Base-by-base conservation (phyloP, 2,113 vertebrate genomes). In the Struthidea cinerea region DNA sequence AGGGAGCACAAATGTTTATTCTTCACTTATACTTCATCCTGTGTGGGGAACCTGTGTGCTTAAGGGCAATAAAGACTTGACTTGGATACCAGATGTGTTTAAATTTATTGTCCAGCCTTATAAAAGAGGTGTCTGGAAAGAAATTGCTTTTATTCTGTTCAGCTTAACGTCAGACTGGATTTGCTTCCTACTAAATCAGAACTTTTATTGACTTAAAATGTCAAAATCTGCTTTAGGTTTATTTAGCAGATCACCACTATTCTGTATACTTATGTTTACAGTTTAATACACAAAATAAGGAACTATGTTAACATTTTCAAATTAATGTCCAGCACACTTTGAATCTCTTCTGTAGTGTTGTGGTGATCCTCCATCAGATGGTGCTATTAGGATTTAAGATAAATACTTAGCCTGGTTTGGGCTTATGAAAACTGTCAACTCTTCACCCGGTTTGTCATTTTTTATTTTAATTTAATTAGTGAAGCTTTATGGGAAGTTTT, bases 321-420 rank as follows among this genome's bases (percentile, higher is more conserved):
- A 47, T 75, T 3, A 33, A 27, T 56, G 76, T 73, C 35, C 78
- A 39, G 56, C 32, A 60, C 26, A 13, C 23, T 78, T 60, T 32
- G 44, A 69, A 73, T 80, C 6, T 83, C 61, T 87, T 61, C 56
- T 61, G 59, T n/a, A 50, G 64, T 56, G 30, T 35, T 95, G 89
- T 89, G 70, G 24, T 67, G 76, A 91, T 85, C 59, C 70, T 95
- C 94, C 94, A 94, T 95, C 91, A 96, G 96, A 90, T 97, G 95
- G 94, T 91, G 87, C 92, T 97, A 27, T 92, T 95, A 92, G 91
- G 84, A 90, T 84, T 97, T 76, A 37, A 94, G 81, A 96, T 78
- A 84, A 87, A 33, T 52, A 24, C 28, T 74, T 41, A 91, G 65
- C 28, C 79, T 69, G 24, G 17, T 70, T 85, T 90, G 68, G 3